Base-by-base conservation (phyloP, 2,113 vertebrate species). In the Struthio camelus region DNA sequence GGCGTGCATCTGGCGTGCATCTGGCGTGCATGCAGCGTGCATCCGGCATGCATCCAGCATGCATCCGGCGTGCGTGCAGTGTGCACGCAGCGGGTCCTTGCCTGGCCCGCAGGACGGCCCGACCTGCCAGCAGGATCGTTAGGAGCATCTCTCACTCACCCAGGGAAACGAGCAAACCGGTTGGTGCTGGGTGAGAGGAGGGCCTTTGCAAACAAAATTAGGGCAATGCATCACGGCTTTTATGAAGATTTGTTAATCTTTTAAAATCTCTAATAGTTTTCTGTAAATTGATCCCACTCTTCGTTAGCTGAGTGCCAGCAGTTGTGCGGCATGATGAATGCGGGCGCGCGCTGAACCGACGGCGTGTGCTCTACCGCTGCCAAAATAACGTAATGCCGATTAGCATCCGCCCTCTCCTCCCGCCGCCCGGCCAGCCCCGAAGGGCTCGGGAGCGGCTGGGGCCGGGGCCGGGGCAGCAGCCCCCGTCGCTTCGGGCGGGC, bases 241-340 rank as follows among this genome's bases (percentile, higher is more conserved):
- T 67, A 48, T 77, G 75, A 89, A 85, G 89, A 40, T 83, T 90
- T 93, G 90, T 94, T 94, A 85, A 44, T 85, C 12, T 59, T 82
- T 81, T 82, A 66, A 62, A 78, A 92, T 92, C 72, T 90, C 89
- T 76, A 80, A 50, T 65, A 54, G 34, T 53, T 64, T 10, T 62
- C 40, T 30, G 48, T 38, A 59, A 70, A 56, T 80, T 28, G 89
- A 89, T 61, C 54, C 23, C 42, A 44, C 67, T 92, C 66, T 89
- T 51, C 32, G 50, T 83, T 27, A 44, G 87, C 56, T 44, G 18
- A 42, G 48, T 67, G 90, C 77, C 62, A 25, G 69, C 64, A 22
- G 70, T 64, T 27, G 84, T 7, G 36, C 13, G 9, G 80, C 14
- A 25, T 95, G 86, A 84, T 91, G 91, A 75, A 93, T 94, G 76